Conservation (phyloP, 2,113 vertebrate species). For the Xiphophorus hellerii region DNA sequence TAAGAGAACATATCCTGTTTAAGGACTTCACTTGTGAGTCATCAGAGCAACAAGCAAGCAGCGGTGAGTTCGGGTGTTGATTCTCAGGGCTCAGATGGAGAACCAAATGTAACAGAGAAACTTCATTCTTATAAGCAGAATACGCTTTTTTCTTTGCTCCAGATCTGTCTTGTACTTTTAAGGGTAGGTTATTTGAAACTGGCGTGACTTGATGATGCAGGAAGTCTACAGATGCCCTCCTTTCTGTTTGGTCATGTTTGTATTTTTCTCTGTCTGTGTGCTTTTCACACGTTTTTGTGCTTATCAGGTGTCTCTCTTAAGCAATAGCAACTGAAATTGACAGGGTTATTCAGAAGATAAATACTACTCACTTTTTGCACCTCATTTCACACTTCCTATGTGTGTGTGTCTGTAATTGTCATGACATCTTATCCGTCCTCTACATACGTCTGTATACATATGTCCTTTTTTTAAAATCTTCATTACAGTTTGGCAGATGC, state of each 20-base stretch:
- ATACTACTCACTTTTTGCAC: background rate
- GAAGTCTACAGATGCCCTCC: background rate
- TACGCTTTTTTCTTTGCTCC: background rate
- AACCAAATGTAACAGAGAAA: background rate
- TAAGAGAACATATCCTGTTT: background rate
- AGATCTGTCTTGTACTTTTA: background rate
- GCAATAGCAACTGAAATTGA: background rate
- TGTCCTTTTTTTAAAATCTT: background rate
- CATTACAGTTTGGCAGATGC: too few species aligned
- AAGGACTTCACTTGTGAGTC: background rate
- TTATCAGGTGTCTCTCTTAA: background rate
- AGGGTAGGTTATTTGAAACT: background rate
- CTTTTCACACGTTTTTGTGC: background rate
- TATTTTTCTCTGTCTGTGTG: background rate
- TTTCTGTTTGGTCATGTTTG: background rate
- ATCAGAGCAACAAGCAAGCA: background rate
- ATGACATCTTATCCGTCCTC: background rate
- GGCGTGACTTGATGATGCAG: background rate
- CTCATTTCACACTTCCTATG: constrained; percentile 22
- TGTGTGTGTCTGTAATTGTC: background rate
- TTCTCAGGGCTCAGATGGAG: background rate
- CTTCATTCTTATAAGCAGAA: too few species aligned
- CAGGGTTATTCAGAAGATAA: background rate
- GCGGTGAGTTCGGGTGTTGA: background rate
- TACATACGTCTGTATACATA: background rate